These are phyloP conservation scores for Enteromius treurensis DNA, from an alignment of 2,797 vertebrate species.

Conservation along the genomic window DNA sequence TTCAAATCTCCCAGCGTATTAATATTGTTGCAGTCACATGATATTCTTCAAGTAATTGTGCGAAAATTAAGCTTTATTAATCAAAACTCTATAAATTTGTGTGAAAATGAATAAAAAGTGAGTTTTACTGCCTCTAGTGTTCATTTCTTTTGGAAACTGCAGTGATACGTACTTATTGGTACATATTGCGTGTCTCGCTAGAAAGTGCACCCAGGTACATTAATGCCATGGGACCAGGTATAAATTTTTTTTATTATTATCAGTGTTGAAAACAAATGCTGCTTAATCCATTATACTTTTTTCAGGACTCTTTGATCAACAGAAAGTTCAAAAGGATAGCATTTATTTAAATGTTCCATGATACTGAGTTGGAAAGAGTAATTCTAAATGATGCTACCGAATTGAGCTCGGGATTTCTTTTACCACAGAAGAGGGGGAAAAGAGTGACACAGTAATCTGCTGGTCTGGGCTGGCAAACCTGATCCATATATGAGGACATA, in stretches of 20 bases:
- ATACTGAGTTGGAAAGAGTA: constrained; percentile 2
- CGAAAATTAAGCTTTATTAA: no score
- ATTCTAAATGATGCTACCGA: constrained; percentile 20
- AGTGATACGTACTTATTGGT: no score
- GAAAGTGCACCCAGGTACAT: no score
- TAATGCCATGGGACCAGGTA: no score
- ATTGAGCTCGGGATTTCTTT: not conserved
- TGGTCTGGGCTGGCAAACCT: not conserved
- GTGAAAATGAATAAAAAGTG: no score
- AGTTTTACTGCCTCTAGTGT: no score
- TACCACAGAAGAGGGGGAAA: not conserved
- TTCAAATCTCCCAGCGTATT: no score
- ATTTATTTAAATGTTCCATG: not conserved
- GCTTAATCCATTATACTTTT: not conserved
- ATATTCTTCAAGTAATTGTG: no score
- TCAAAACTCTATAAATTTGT: no score
- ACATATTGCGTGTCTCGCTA: no score
- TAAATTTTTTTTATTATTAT: not conserved
- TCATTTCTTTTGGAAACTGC: no score
- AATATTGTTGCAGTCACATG: no score
- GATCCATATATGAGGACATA: constrained; percentile 1
- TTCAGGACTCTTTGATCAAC: not conserved
- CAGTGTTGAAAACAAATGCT: not conserved
- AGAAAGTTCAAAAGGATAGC: not conserved
- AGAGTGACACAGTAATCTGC: constrained; percentile 1